Evolutionary conservation across 53 echinoderm and acorn worm genomes (phyloP).

Genomic region (Holothuria scabra): DNA sequence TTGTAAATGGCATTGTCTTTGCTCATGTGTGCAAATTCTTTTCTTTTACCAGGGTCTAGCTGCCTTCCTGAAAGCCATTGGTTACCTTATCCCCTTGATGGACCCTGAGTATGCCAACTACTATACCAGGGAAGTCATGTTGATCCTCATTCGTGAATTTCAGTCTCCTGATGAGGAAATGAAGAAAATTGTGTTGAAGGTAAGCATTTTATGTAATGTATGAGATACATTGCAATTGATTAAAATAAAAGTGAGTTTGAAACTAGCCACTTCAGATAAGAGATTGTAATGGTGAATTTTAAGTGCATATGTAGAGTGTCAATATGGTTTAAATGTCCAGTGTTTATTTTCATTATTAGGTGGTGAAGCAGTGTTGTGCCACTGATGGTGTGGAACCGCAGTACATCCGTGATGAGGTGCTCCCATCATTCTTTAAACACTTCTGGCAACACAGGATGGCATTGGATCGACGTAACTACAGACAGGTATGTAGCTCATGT

Average conservation of each 20-base stretch:
- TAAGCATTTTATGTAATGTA: slow-evolving; percentile 14
- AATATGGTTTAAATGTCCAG: too few relatives aligned
- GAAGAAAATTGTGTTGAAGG: slow-evolving; percentile 99
- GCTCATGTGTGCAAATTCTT: background rate
- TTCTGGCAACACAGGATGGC: slow-evolving; percentile 99
- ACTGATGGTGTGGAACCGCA: slow-evolving; percentile 99
- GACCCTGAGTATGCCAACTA: slow-evolving; percentile 99
- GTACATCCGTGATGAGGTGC: slow-evolving; percentile 95
- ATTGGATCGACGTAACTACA: slow-evolving; percentile 96
- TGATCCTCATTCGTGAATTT: slow-evolving; percentile 99
- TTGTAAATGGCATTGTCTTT: background rate
- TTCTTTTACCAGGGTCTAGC: slow-evolving; percentile 79
- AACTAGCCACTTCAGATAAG: too few relatives aligned
- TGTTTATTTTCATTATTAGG: slow-evolving; percentile 47
- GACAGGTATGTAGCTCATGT: slow-evolving; percentile 78
- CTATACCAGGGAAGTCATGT: slow-evolving; percentile 99
- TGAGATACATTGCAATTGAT: background rate
- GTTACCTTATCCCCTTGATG: slow-evolving; percentile 97
- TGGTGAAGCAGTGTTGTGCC: slow-evolving; percentile 99
- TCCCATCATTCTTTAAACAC: slow-evolving; percentile 98
- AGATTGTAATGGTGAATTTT: too few relatives aligned
- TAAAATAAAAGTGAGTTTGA: too few relatives aligned
- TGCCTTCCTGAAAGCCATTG: slow-evolving; percentile 99
- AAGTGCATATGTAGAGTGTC: background rate
- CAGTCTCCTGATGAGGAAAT: slow-evolving; percentile 99